Evolutionary conservation across 1,140 invertebrate species (phyloP).

Genomic region (Hestina assimilis): DNA sequence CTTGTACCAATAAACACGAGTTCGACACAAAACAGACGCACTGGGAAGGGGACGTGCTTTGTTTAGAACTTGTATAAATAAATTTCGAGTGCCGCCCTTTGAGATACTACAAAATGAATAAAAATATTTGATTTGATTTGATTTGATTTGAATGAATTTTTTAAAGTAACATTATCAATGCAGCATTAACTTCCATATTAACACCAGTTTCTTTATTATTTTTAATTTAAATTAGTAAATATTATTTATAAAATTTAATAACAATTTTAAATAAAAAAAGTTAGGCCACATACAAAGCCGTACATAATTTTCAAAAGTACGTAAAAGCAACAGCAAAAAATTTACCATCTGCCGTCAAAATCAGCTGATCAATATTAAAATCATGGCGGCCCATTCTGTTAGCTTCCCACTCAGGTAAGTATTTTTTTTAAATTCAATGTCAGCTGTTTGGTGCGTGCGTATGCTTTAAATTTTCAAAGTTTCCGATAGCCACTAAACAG

Average conservation of each 20-base stretch:
- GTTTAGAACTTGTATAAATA: constrained; percentile 61
- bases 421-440: constrained; percentile 41
- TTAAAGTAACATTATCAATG: constrained; percentile 5
- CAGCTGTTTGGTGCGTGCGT: constrained; percentile 57
- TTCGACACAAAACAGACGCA: constrained; percentile 63
- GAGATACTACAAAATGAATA: constrained; percentile 28
- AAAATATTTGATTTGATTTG: too few relatives aligned
- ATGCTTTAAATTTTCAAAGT: constrained; percentile 55
- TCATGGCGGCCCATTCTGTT: constrained; percentile 14
- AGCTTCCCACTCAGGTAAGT: constrained; percentile 40
- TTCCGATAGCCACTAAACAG: constrained; percentile 48
- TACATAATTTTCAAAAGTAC: background rate
- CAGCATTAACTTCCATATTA: background rate
- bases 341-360: constrained; percentile 32
- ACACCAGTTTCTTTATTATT: background rate
- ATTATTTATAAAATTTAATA: too few relatives aligned
- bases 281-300: too few relatives aligned
- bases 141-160: too few relatives aligned
- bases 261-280: too few relatives aligned
- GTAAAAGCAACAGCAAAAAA: constrained; percentile 7
- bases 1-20: constrained; percentile 51
- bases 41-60: constrained; percentile 37
- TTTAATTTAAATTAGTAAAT: too few relatives aligned
- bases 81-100: constrained; percentile 49
- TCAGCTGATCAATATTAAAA: constrained; percentile 55